Evolutionary conservation across 2,797 vertebrate species (phyloP).

Genomic region (Pantherophis alleghaniensis): DNA sequence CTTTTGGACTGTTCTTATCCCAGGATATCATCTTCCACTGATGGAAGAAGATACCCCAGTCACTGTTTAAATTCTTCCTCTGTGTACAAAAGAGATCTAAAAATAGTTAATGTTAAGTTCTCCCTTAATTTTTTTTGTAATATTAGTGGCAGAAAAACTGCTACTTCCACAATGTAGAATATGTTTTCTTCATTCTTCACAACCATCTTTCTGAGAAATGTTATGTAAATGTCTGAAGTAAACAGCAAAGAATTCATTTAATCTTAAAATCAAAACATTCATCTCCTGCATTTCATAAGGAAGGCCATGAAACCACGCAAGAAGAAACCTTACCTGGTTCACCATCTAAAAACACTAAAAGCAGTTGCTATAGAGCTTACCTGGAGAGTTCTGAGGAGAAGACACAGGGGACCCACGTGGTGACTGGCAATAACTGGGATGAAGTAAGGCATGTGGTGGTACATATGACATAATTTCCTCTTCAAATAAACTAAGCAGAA

Average conservation of each 20-base stretch:
- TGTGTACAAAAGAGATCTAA: background rate
- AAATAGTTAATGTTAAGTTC: background rate
- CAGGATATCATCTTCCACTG: background rate
- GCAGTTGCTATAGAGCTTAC: conserved; percentile 62
- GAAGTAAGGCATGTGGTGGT: conserved; percentile 91
- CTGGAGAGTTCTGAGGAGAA: conserved; percentile 96
- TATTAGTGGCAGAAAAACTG: background rate
- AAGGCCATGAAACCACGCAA: background rate
- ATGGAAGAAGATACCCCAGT: background rate
- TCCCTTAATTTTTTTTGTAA: background rate
- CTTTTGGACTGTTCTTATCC: background rate
- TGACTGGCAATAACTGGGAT: conserved; percentile 89
- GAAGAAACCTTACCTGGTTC: background rate
- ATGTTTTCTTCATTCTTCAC: background rate
- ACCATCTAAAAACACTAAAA: background rate
- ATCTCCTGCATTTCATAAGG: background rate
- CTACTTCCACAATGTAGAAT: background rate
- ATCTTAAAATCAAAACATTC: background rate
- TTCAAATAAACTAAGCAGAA: conserved; percentile 87
- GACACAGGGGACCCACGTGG: conserved; percentile 80
- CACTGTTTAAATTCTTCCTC: background rate
- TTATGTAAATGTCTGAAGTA: background rate
- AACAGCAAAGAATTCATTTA: background rate
- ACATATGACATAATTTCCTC: conserved; percentile 99
- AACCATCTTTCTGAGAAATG: background rate